Evolutionary conservation across 1,140 invertebrate genomes (phyloP), one percentile per base, ranked within the genome.

Genomic region (Macrotrachela quadricornifera): DNA sequence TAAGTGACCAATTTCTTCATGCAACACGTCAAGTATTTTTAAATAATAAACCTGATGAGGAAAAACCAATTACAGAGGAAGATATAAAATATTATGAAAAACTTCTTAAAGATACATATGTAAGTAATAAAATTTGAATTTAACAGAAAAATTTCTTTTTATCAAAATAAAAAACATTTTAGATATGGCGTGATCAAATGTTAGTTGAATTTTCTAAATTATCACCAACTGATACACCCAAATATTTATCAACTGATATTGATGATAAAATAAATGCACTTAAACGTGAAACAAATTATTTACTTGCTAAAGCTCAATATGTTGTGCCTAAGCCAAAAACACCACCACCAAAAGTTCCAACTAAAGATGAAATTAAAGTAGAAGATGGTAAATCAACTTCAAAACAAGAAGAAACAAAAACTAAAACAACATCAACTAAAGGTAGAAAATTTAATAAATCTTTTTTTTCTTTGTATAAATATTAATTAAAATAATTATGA

Each of bases 241-340:
- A 80, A 57, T 67, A 91, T 16, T 81, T 82, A 16, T 75, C 90
- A 10, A 80, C 81, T 61, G 77, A 78, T 46, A 79, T 94, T 50
- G 78, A 78, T 8, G 80, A 85, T 54, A 94, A 90, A 72, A 84
- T 90, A 75, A 71, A 75, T 3, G 66, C 77, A 36, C 71, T 95
- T 39, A 86, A 92, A 63, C 75, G 87, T 56, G 87, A 94, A 74
- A 71, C 91, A 17, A 87, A 91, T 65, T 92, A 92, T 72, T 71
- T 95, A 21, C 72, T 90, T 0, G 90, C 86, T 62, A 95, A 94
- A 69, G 78, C 83, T 8, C 70, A 74, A 55, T 67, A 66, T 51
- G 72, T 62, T 49, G 66, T 64, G 56, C 72, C 74, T 0, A 68
- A 69, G 37, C 61, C 61, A 49, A 57, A 58, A 30, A 46, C 37